Conservation (phyloP, 1,140 invertebrate species). For the Oedothorax gibbosus region DNA sequence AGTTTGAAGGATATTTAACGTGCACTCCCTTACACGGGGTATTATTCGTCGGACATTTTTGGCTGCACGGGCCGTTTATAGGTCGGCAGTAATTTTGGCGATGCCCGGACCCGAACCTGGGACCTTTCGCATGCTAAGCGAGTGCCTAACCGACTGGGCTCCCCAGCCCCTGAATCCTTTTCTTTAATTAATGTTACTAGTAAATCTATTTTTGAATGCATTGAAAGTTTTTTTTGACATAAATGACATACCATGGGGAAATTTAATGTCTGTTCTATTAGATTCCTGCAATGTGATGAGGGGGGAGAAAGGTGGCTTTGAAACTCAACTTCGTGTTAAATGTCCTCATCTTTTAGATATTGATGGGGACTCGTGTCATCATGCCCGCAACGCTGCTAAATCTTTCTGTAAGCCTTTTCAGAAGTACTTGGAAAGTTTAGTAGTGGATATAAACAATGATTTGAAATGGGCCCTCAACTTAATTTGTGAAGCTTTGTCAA, state of each 20-base stretch:
- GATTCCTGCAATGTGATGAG: constrained; percentile 66
- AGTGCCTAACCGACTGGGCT: too few species aligned
- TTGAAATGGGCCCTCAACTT: constrained; percentile 63
- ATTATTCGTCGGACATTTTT: too few species aligned
- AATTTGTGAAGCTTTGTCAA: constrained; percentile 60
- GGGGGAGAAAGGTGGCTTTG: constrained; percentile 63
- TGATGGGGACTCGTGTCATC: constrained; percentile 65
- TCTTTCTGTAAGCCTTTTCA: constrained; percentile 64
- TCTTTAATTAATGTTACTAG: neutral
- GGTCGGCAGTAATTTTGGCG: too few species aligned
- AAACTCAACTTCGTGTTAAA: constrained; percentile 60
- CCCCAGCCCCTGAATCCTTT: too few species aligned
- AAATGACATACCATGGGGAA: constrained; percentile 32
- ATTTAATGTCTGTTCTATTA: constrained; percentile 63
- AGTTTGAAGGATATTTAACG: too few species aligned
- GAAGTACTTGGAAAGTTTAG: constrained; percentile 58
- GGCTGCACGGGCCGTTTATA: too few species aligned
- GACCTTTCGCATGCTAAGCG: too few species aligned
- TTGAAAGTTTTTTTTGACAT: constrained; percentile 12
- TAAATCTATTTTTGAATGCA: constrained; percentile 44
- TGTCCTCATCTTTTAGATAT: constrained; percentile 64
- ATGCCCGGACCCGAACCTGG: too few species aligned
- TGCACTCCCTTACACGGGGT: too few species aligned
- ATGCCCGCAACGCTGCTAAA: constrained; percentile 64
- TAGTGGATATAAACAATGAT: constrained; percentile 63